Evolutionary conservation across 2,888 invertebrate species (phyloP), one percentile per base, ranked within the genome.

Genomic region (Diogma glabrata): DNA sequence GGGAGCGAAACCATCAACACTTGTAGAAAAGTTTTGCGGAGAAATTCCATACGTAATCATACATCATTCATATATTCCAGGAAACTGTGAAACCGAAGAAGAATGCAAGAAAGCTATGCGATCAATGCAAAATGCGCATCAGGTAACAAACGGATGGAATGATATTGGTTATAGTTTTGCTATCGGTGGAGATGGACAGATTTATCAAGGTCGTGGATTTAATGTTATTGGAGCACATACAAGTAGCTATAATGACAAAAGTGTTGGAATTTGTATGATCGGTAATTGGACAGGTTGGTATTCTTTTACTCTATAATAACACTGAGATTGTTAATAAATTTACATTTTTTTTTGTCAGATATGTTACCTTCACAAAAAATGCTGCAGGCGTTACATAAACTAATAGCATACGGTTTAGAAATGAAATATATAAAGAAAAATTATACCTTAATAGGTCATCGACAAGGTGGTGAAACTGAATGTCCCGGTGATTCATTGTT

Each of bases 121-220:
- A 48, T 67, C 69, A 33, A 84, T 85, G 78, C 84, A 85, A 66
- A 67, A 69, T 28, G 76, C 75, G 52, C 84, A 84, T 61, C 79
- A 75, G 60, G 66, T 72, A 51, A 64, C 70, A 53, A 71, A 71
- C 45, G 74, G 70, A 1, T 85, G 84, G 83, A 78, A 76, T 51
- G 84, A 85, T 61, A 82, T 85, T 60, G 85, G 84, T 20, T 76
- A 65, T 62, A 84, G 80, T 63, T 87, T 85, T 64, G 78, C 77
- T 40, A 75, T 85, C 23, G 86, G 87, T 3, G 79, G 83, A 17
- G 85, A 87, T 58, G 84, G 83, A 1, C 71, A 73, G 12, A 81
- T 76, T 5, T 87, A 84, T 65, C 77, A 77, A 56, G 85, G 84
- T 2, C 73, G 85, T 3, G 84, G 85, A 1, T 87, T 86, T 79